Percentiles rank a stretch among this genome's conserved stretches.
These are phyloP conservation scores for Agrotis puta DNA, from an alignment of 2,888 invertebrate species.

Conservation along the genomic window DNA sequence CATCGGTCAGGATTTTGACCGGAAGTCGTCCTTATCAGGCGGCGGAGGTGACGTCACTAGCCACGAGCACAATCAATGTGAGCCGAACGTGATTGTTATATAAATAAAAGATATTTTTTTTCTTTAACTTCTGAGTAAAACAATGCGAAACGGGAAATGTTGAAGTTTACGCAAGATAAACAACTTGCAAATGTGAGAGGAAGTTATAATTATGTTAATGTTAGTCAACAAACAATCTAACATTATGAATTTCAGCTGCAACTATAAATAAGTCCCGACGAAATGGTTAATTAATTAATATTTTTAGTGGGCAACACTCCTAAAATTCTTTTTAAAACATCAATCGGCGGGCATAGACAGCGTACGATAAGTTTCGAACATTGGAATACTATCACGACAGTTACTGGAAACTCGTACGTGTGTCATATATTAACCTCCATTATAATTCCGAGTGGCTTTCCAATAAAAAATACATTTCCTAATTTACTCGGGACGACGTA, in stretches of 20 bases:
- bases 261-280: slow-evolving; percentile 9
- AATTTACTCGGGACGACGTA: slow-evolving; percentile 84
- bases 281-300: slow-evolving; percentile 53
- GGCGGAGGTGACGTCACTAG: slow-evolving; percentile 87
- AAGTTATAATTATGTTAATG: slow-evolving; percentile 69
- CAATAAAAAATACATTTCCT: slow-evolving; percentile 90
- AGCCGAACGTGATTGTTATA: slow-evolving; percentile 88
- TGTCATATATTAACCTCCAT: slow-evolving; percentile 82
- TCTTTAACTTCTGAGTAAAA: slow-evolving; percentile 80
- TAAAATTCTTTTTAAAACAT: slow-evolving; percentile 59
- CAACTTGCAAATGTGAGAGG: slow-evolving; percentile 64
- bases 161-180: slow-evolving; percentile 74
- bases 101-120: slow-evolving; percentile 83
- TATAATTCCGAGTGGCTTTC: slow-evolving; percentile 86
- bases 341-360: slow-evolving; percentile 63
- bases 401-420: slow-evolving; percentile 85
- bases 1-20: slow-evolving; percentile 82
- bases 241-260: slow-evolving; percentile 28
- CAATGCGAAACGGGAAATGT: slow-evolving; percentile 83
- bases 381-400: slow-evolving; percentile 81
- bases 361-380: slow-evolving; percentile 76
- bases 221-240: slow-evolving; percentile 61
- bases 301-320: slow-evolving; percentile 53
- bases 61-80: slow-evolving; percentile 80
- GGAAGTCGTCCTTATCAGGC: slow-evolving; percentile 89